Percentiles rank a stretch among this genome's conserved stretches.
These are phyloP conservation scores for Macrobrachium rosenbergii DNA, from an alignment of 1,140 invertebrate genomes.

Conservation along the genomic window DNA sequence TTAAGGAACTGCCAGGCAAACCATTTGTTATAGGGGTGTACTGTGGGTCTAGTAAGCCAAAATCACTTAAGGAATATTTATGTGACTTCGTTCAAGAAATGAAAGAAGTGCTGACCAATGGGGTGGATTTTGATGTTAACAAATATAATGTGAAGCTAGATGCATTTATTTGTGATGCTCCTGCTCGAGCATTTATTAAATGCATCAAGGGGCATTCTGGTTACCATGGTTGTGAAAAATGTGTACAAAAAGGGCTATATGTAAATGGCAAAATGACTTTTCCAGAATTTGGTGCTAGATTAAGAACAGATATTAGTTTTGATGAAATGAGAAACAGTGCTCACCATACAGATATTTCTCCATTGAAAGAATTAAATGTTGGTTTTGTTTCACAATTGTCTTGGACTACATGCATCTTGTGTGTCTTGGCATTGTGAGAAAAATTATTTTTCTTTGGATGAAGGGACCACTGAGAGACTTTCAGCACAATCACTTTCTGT, in stretches of 20 bases:
- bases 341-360: constrained; percentile 26
- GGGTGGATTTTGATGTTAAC: constrained; percentile 12
- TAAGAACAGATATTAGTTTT: constrained; percentile 24
- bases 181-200: constrained; percentile 25
- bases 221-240: constrained; percentile 26
- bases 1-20: constrained; percentile 23
- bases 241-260: constrained; percentile 28
- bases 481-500: constrained; percentile 22
- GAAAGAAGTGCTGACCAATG: constrained; percentile 16
- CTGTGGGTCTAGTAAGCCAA: constrained; percentile 10
- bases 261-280: constrained; percentile 13
- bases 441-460: constrained; percentile 6
- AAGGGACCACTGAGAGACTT: constrained; percentile 2
- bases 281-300: constrained; percentile 29
- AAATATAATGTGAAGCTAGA: constrained; percentile 30
- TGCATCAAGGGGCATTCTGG: constrained; percentile 27
- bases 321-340: constrained; percentile 36
- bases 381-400: constrained; percentile 33
- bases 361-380: constrained; percentile 16
- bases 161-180: constrained; percentile 32
- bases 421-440: constrained; percentile 18
- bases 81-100: constrained; percentile 14
- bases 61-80: constrained; percentile 15
- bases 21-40: constrained; percentile 19
- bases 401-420: constrained; percentile 27